Evolutionary conservation across 2,888 invertebrate genomes (phyloP).

Genomic region (Pyrrhopygopsis socrates): DNA sequence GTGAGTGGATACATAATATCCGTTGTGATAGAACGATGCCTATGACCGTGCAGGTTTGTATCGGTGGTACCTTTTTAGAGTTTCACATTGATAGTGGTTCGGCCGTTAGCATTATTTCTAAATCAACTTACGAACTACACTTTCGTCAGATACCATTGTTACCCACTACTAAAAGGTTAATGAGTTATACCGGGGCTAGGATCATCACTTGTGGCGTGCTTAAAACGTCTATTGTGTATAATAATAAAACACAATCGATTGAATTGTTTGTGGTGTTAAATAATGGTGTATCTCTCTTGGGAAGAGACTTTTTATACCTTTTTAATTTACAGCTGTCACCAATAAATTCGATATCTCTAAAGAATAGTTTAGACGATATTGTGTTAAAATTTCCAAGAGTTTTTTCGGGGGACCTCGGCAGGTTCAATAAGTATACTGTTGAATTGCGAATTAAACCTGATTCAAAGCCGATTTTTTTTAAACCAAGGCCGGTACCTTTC

Average conservation of each 20-base stretch:
- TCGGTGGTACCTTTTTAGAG: conserved; percentile 55
- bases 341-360: background rate
- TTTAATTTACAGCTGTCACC: conserved; percentile 57
- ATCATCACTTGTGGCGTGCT: conserved; percentile 49
- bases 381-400: conserved; percentile 1
- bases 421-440: background rate
- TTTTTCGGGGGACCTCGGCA: conserved; percentile 18
- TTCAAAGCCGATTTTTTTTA: background rate
- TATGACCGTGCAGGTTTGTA: conserved; percentile 58
- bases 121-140: conserved; percentile 36
- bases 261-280: conserved; percentile 51
- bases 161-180: conserved; percentile 45
- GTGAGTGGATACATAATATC: conserved; percentile 72
- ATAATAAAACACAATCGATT: conserved; percentile 1
- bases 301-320: conserved; percentile 44
- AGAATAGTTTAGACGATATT: background rate
- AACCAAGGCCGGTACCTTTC: conserved; percentile 18
- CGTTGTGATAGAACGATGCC: conserved; percentile 49
- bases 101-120: conserved; percentile 66
- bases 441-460: background rate
- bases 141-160: conserved; percentile 57
- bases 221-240: conserved; percentile 50
- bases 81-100: conserved; percentile 76
- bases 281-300: conserved; percentile 44
- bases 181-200: conserved; percentile 58